Conservation (phyloP, 2,113 vertebrate species). For the Ophiodon elongatus region DNA sequence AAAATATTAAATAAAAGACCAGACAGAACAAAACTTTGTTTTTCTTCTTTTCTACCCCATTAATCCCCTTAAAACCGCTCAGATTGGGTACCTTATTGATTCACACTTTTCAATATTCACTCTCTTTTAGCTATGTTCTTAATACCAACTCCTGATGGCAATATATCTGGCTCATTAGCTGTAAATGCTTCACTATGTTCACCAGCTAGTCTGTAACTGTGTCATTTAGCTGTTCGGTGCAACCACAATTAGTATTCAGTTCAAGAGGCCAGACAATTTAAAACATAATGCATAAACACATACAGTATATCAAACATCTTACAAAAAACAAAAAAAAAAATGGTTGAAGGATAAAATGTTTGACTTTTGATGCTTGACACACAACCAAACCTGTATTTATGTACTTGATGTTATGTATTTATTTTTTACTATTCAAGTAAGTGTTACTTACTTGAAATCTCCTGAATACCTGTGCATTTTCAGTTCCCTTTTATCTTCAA, state of each 20-base stretch:
- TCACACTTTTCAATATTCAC: neutral
- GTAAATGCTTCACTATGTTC: neutral
- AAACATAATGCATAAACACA: neutral
- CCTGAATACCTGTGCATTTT: neutral
- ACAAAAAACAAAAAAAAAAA: conserved; percentile 13
- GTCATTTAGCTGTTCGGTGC: neutral
- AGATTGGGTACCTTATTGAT: neutral
- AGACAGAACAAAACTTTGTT: neutral
- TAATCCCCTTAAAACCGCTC: neutral
- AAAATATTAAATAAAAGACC: conserved; percentile 18
- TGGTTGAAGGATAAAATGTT: neutral
- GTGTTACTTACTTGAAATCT: neutral
- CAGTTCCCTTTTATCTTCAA: neutral
- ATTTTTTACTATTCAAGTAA: conserved; percentile 3
- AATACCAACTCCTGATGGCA: neutral
- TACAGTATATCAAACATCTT: neutral
- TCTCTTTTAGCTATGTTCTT: neutral
- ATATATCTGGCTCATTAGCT: neutral
- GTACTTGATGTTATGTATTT: neutral
- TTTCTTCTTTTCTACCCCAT: neutral
- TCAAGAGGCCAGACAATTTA: neutral
- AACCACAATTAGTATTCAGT: conserved; percentile 16
- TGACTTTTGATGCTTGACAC: neutral
- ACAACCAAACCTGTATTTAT: conserved; percentile 18
- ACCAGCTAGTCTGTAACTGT: neutral